Base-by-base conservation (phyloP, 2,888 invertebrate species). In the Napeogenes sylphis region DNA sequence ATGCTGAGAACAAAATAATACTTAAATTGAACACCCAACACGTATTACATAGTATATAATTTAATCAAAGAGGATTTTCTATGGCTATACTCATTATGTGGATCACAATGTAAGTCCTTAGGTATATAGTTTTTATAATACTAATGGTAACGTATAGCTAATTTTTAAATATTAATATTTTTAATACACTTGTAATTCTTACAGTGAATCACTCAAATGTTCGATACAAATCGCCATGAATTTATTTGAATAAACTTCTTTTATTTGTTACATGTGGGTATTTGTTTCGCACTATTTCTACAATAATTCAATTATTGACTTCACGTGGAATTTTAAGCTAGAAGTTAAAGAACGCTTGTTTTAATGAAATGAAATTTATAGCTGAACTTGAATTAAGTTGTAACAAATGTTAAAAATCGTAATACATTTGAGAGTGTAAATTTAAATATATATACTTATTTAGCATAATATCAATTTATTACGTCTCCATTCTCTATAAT, bases 201-300 rank as follows among this genome's bases (percentile, higher is more conserved):
- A 42, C 2, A 42, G 12, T 30, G 30, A 51, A 3, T 21, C 4
- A 51, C 51, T 13, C 35, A 63, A 63, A 57, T 60, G 54, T 55
- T 35, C 12, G 32, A 1, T 53, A 55, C 46, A 57, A 45, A 45
- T 63, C 57, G 56, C 42, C 55, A 46, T 63, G 56, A 63, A 57
- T 63, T 63, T 59, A 55, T 56, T 59, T 32, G 56, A 45, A 63
- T 60, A 54, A 63, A 30, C 30, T 30, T n/a, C 3, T 30, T 10
- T 51, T 30, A 51, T 51, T 51, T 30, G 51, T 30, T 30, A 2
- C 21, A 21, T 1, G 21, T 35, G 6, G 35, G 4, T 35, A 35
- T 35, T 6, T 30, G 30, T 10, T 30, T 51, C n/a, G 21, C 30
- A 51, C 30, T 51, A 51, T 51, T 5, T 30, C 51, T 8, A 47